Percentiles rank a stretch among this genome's conserved stretches.
phyloP scores from a whole-genome alignment of 2,888 invertebrate species.

The Parascotia fuliginaria region DNA sequence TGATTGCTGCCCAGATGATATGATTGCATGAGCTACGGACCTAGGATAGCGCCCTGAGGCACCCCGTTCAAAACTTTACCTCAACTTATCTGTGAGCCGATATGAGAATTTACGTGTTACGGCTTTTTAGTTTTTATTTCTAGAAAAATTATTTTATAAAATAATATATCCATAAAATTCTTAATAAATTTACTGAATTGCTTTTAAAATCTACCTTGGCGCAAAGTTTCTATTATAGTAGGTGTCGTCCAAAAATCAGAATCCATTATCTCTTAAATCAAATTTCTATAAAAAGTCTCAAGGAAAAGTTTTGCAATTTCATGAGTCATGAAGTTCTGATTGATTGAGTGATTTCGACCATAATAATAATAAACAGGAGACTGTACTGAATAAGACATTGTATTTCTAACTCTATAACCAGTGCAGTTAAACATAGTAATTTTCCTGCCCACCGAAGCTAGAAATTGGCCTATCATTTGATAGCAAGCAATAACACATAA shows the following conservation, averaged over 20 bases:
- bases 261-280: too few relatives aligned
- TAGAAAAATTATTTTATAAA: too few relatives aligned
- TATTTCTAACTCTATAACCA: background rate
- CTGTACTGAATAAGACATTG: background rate
- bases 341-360: too few relatives aligned
- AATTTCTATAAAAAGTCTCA: too few relatives aligned
- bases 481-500: background rate
- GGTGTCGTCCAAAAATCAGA: too few relatives aligned
- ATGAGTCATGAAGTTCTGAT: too few relatives aligned
- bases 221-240: too few relatives aligned
- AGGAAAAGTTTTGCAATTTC: too few relatives aligned
- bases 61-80: slow-evolving; percentile 51
- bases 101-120: slow-evolving; percentile 9
- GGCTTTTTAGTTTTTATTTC: background rate
- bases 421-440: too few relatives aligned
- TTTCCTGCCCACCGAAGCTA: background rate
- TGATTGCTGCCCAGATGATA: slow-evolving; percentile 70
- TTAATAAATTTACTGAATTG: too few relatives aligned
- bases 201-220: too few relatives aligned
- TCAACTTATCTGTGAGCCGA: slow-evolving; percentile 45
- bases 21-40: slow-evolving; percentile 59
- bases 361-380: background rate
- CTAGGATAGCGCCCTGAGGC: slow-evolving; percentile 64
- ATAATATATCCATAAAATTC: too few relatives aligned
- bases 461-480: background rate